Base-by-base conservation (phyloP, 64 coral and sea anemone species). In the Stylophora pistillata region DNA sequence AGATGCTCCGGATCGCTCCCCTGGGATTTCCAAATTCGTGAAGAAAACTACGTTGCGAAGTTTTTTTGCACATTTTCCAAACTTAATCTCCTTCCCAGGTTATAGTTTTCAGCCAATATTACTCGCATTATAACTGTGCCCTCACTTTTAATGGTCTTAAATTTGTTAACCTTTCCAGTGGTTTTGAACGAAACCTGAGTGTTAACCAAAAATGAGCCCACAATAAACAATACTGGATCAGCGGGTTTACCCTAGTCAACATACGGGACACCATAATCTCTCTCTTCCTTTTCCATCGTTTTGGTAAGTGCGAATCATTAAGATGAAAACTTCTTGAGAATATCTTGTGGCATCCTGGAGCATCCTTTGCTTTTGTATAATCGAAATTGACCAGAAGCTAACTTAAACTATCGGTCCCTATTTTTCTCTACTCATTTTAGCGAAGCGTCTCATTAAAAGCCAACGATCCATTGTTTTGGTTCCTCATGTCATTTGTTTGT, bases 241-340 rank as follows among this genome's bases (percentile, higher is more conserved):
- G 78, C 78, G 78, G 78, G 32, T 30, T 58, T 59, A 61, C 78
- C 5, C 4, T 33, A 9, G 5, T 30, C 55, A 62, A 57, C 60
- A 80, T 80, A 4, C 78, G 78, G 78, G 78, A 80, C 56, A 28
- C 60, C 56, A 9, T 15, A 21, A 31, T 54, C 16, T 55, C 11
- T 31, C 2, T 33, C 59, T 69, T 53, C 62, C 62, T 84, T 65
- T 84, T 68, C 56, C 80, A 82, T 82, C 58, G 78, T 14, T 84
- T 70, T 54, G 80, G 80, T 84, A 23, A 84, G 80, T 84, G 23
- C 16, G 31, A 17, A 6, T 10, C 6, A 28, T 47, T 47, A 4
- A 3, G 2, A 5, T 52, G 62, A 13, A 54, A 13, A 54, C 0
- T n/a, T 53, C 26, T 33, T 15, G 10, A 70, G 52, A 25, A 53